Evolutionary conservation across 2,888 invertebrate species (phyloP).

Genomic region (Ctena decussata): DNA sequence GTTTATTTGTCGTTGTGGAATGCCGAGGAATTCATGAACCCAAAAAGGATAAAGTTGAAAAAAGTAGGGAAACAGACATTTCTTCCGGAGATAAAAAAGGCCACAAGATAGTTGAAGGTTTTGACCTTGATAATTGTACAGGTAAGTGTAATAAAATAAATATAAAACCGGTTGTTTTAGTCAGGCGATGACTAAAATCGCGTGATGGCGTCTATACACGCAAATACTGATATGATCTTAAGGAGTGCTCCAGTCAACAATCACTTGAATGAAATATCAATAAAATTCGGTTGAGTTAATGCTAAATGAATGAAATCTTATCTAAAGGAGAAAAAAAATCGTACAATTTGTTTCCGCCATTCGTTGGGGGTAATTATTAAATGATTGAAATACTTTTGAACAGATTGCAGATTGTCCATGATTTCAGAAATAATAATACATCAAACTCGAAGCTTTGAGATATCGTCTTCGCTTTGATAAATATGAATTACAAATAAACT

Average conservation of each 20-base stretch:
- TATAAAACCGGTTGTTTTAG: neutral
- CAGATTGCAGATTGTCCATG: no score
- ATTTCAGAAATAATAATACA: no score
- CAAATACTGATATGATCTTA: no score
- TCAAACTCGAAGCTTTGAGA: no score
- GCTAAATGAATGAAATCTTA: no score
- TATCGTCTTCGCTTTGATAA: no score
- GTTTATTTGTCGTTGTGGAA: neutral
- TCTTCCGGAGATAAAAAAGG: neutral
- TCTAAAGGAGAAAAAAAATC: no score
- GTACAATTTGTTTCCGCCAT: no score
- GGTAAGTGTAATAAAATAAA: neutral
- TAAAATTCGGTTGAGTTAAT: no score
- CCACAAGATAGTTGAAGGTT: neutral
- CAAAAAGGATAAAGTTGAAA: neutral
- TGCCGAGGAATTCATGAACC: neutral
- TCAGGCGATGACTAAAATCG: neutral
- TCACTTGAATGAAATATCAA: neutral
- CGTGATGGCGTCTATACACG: neutral
- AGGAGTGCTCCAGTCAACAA: neutral
- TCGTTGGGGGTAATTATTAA: no score
- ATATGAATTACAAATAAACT: no score
- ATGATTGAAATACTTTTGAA: no score
- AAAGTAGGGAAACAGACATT: neutral
- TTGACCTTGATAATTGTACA: constrained; percentile 2